These are phyloP conservation scores for Pseudopodoces humilis DNA, from an alignment of 2,113 vertebrate species.

Conservation along the genomic window DNA sequence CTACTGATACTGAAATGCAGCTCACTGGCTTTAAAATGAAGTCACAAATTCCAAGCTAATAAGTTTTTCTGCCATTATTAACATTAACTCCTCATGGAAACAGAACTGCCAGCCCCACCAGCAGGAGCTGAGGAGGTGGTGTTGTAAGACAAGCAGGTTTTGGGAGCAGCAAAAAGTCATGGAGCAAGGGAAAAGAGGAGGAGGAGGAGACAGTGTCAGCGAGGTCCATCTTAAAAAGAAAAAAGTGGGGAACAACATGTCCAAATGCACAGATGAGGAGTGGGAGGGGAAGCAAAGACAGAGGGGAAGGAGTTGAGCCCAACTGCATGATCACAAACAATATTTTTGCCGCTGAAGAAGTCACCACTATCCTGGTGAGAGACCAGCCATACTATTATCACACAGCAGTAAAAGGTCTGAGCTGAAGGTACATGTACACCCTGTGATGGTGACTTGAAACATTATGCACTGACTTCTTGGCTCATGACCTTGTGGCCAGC, in stretches of 20 bases:
- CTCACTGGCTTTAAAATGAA: neutral
- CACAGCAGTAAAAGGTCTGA: neutral
- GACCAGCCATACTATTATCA: neutral
- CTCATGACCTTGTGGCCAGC: neutral
- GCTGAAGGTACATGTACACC: neutral
- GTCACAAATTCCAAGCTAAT: neutral
- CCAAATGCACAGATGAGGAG: constrained; percentile 38
- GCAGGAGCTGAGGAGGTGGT: constrained; percentile 39
- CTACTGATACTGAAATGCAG: neutral
- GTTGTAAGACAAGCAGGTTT: constrained; percentile 30
- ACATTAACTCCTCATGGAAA: neutral
- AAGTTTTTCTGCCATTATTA: neutral
- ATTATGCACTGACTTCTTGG: neutral
- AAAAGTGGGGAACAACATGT: neutral
- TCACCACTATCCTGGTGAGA: neutral
- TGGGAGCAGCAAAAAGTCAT: neutral
- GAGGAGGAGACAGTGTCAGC: neutral
- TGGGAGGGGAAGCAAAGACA: constrained; percentile 14
- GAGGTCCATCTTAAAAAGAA: neutral
- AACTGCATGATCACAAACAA: neutral
- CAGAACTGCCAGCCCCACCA: neutral
- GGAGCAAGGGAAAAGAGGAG: neutral
- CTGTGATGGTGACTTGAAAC: neutral
- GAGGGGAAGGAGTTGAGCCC: neutral
- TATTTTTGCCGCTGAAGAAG: constrained; percentile 17